Evolutionary conservation across 2,797 vertebrate genomes (phyloP).

Genomic region (Octomys mimax): DNA sequence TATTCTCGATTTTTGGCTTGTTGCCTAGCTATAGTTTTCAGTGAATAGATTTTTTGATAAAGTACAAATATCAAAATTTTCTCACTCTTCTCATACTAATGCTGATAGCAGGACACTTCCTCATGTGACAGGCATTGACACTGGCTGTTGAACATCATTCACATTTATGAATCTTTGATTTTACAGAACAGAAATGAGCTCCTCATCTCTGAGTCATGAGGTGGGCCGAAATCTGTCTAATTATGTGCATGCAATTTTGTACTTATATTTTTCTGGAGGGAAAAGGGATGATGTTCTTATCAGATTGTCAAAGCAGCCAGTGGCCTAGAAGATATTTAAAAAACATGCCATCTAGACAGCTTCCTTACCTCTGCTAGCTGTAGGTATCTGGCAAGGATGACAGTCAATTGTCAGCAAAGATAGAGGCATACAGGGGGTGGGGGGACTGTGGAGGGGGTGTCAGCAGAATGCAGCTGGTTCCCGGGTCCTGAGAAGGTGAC

Average conservation of each 20-base stretch:
- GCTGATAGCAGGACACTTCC: background rate
- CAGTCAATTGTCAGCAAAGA: background rate
- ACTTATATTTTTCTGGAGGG: background rate
- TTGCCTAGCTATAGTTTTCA: background rate
- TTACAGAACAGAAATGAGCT: background rate
- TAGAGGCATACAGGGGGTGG: background rate
- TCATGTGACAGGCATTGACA: background rate
- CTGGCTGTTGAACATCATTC: background rate
- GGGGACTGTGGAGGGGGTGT: background rate
- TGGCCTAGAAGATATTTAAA: slow-evolving; percentile 3
- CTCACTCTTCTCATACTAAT: slow-evolving; percentile 18
- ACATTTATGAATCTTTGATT: slow-evolving; percentile 2
- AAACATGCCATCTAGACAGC: background rate
- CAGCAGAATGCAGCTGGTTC: background rate
- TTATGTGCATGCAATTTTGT: background rate
- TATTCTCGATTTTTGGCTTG: background rate
- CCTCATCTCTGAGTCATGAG: background rate
- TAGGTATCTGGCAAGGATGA: background rate
- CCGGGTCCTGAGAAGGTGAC: background rate
- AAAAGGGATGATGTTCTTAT: slow-evolving; percentile 9
- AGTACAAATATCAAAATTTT: background rate
- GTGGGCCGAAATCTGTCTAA: background rate
- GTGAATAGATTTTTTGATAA: background rate
- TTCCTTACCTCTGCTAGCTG: background rate
- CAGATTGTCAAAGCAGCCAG: slow-evolving; percentile 13